A percentile compares a stretch with the other conserved stretches of the same genome.
phyloP scores from a whole-genome alignment of 2,888 invertebrate genomes.

The Oxyscelio sp. region DNA sequence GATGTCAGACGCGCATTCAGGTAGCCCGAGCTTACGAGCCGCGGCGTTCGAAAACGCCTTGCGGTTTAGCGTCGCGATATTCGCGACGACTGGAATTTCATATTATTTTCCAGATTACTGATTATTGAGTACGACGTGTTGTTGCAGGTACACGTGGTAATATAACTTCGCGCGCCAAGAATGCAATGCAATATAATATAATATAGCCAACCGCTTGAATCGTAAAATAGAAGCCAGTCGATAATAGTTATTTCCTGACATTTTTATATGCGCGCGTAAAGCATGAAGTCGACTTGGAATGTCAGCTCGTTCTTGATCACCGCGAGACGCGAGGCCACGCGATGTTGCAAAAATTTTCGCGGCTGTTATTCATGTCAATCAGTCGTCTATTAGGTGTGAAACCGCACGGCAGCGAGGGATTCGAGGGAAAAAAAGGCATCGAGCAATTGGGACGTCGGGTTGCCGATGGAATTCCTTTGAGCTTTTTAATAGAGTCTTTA shows the following conservation, averaged over 20 bases:
- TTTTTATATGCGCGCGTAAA: slow-evolving; percentile 61
- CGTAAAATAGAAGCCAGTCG: slow-evolving; percentile 71
- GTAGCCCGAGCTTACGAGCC: slow-evolving; percentile 28
- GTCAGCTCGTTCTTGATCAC: too few species aligned
- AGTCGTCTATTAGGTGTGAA: slow-evolving; percentile 79
- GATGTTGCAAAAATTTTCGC: slow-evolving; percentile 81
- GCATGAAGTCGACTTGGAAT: slow-evolving; percentile 60
- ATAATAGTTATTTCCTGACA: slow-evolving; percentile 71
- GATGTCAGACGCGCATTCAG: slow-evolving; percentile 20
- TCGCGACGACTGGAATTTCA: slow-evolving; percentile 71
- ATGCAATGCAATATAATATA: slow-evolving; percentile 69
- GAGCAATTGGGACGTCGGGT: not conserved
- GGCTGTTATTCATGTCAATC: slow-evolving; percentile 79
- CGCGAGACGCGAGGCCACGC: slow-evolving; percentile 75
- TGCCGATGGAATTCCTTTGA: not conserved
- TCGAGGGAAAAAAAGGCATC: not conserved
- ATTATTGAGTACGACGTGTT: slow-evolving; percentile 71
- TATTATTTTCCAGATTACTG: slow-evolving; percentile 76
- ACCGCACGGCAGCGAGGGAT: slow-evolving; percentile 76
- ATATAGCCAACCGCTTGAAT: slow-evolving; percentile 64
- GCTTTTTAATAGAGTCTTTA: too few species aligned
- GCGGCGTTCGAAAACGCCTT: slow-evolving; percentile 46
- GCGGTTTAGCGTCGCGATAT: slow-evolving; percentile 61
- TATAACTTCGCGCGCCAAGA: slow-evolving; percentile 72
- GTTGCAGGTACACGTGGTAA: slow-evolving; percentile 70